Conservation (phyloP, 2,888 invertebrate genomes). For the Drosophila crucigera region DNA sequence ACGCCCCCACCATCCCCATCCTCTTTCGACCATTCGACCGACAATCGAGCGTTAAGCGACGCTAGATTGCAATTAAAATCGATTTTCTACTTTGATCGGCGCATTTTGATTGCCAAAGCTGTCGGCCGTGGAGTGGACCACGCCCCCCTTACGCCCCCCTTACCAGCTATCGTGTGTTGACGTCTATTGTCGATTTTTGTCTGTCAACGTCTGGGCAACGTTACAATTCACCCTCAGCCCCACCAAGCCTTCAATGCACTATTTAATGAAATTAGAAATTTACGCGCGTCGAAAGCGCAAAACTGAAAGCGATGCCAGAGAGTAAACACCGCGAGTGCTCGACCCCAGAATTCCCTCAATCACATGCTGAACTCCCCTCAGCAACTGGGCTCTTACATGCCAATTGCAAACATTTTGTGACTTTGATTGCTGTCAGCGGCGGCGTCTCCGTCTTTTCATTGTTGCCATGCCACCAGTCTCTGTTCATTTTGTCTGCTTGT, state of each 20-base stretch:
- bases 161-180: slow-evolving; percentile 51
- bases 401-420: slow-evolving; percentile 68
- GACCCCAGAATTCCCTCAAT: background rate
- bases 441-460: background rate
- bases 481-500: slow-evolving; percentile 18
- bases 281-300: slow-evolving; percentile 54
- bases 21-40: slow-evolving; percentile 17
- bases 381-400: slow-evolving; percentile 50
- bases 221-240: background rate
- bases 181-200: slow-evolving; percentile 80
- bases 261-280: slow-evolving; percentile 80
- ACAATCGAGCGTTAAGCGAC: slow-evolving; percentile 55
- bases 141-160: slow-evolving; percentile 3
- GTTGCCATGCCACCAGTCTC: slow-evolving; percentile 10
- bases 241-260: slow-evolving; percentile 4
- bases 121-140: slow-evolving; percentile 39
- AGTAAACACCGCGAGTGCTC: background rate
- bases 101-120: slow-evolving; percentile 75
- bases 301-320: slow-evolving; percentile 31
- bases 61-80: slow-evolving; percentile 79
- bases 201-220: slow-evolving; percentile 71
- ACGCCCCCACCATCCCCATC: background rate
- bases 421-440: slow-evolving; percentile 57
- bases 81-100: slow-evolving; percentile 77
- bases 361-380: background rate